phyloP scores from a whole-genome alignment of 2,797 vertebrate genomes.

The Notoglanidium macrostoma region DNA sequence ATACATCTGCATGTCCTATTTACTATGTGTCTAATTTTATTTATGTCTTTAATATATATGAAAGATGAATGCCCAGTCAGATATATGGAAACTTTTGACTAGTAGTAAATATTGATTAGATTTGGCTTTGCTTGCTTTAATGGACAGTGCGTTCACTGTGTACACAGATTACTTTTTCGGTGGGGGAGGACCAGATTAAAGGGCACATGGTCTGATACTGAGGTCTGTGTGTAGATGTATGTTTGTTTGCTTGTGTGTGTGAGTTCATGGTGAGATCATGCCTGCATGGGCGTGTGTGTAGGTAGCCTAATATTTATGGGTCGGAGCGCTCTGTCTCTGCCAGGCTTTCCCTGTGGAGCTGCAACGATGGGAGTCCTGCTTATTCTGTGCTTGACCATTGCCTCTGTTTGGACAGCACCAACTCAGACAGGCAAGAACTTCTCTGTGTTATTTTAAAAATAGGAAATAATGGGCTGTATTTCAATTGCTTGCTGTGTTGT shows the following conservation, averaged over 20 bases:
- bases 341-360: conserved; percentile 31
- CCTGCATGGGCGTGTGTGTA: conserved; percentile 21
- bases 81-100: not conserved
- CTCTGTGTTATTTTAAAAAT: not conserved
- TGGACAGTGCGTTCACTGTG: not conserved
- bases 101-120: conserved; percentile 14
- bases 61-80: not conserved
- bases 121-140: conserved; percentile 18
- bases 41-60: not conserved
- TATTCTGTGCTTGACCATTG: conserved; percentile 59
- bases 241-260: conserved; percentile 29
- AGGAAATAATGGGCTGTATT: not conserved
- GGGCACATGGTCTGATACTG: conserved; percentile 33
- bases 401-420: conserved; percentile 48
- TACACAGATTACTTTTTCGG: conserved; percentile 32
- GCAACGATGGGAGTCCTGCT: conserved; percentile 61
- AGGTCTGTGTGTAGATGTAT: not conserved
- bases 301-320: conserved; percentile 14
- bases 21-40: not conserved
- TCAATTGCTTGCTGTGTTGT: not conserved
- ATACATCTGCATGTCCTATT: not conserved
- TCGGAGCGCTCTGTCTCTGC: conserved; percentile 27
- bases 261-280: not conserved
- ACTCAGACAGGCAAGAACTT: conserved; percentile 64
- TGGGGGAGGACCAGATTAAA: conserved; percentile 24